These are phyloP conservation scores for Brachynemurus nebulosus DNA, from an alignment of 2,888 invertebrate species.

Conservation along the genomic window DNA sequence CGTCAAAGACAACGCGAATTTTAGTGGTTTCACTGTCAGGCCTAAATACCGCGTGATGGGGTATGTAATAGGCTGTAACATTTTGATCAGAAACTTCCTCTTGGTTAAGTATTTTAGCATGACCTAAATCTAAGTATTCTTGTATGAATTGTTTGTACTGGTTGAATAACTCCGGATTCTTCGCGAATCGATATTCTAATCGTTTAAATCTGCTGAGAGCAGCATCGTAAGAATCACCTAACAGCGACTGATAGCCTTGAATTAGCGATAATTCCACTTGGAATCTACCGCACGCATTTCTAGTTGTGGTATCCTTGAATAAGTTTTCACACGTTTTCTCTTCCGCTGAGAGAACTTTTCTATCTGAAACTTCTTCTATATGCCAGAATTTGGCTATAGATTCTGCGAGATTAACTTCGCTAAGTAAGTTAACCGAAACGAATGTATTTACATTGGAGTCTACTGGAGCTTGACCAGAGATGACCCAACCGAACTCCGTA, in stretches of 20 bases:
- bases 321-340: not conserved
- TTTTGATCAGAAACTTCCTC: not conserved
- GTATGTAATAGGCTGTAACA: not conserved
- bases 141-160: not conserved
- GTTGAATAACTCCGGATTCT: not conserved
- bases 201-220: not conserved
- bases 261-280: not conserved
- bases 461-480: not conserved
- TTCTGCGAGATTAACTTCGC: not conserved
- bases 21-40: not conserved
- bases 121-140: not conserved
- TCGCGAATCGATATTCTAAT: not conserved
- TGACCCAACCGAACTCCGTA: not conserved
- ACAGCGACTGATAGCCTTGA: not conserved
- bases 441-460: not conserved
- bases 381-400: not conserved
- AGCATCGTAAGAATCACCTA: not conserved
- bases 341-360: not conserved
- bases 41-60: not conserved
- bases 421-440: not conserved
- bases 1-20: no score
- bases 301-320: not conserved
- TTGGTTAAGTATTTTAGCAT: not conserved
- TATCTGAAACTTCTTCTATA: not conserved
- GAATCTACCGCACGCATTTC: not conserved